Percentiles rank a stretch among this genome's conserved stretches.
phyloP scores from a whole-genome alignment of 2,113 vertebrate genomes.

The Grammatotria lemairii region DNA sequence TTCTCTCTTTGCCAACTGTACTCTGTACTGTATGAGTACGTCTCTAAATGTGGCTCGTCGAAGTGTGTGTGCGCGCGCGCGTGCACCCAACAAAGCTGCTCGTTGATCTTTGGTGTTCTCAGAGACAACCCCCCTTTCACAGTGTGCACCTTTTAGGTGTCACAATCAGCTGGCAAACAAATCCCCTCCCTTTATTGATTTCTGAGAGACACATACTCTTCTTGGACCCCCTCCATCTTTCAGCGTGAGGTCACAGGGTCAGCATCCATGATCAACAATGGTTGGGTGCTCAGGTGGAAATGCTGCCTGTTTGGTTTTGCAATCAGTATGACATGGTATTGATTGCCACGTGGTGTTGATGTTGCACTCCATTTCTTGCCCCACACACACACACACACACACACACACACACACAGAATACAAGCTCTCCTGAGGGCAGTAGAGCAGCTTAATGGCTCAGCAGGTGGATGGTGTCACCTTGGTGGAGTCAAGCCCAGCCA shows the following conservation, averaged over 20 bases:
- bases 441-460: not conserved
- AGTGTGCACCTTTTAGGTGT: not conserved
- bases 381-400: not conserved
- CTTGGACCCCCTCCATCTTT: not conserved
- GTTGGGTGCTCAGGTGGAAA: not conserved
- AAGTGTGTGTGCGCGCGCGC: not conserved
- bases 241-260: conserved; percentile 4
- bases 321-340: not conserved
- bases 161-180: not conserved
- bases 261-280: not conserved
- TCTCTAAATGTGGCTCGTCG: not conserved
- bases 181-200: conserved; percentile 21
- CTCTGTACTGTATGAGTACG: not conserved
- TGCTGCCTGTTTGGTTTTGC: not conserved
- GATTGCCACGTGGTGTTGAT: not conserved
- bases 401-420: not conserved
- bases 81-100: not conserved
- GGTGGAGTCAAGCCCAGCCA: not conserved
- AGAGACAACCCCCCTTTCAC: not conserved
- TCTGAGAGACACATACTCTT: not conserved
- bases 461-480: conserved; percentile 22
- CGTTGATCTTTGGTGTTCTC: not conserved
- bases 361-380: not conserved
- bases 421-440: not conserved
- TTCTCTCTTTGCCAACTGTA: conserved; percentile 23